Base-by-base conservation (phyloP, 2,797 vertebrate genomes). In the Pantherophis vulpinus region DNA sequence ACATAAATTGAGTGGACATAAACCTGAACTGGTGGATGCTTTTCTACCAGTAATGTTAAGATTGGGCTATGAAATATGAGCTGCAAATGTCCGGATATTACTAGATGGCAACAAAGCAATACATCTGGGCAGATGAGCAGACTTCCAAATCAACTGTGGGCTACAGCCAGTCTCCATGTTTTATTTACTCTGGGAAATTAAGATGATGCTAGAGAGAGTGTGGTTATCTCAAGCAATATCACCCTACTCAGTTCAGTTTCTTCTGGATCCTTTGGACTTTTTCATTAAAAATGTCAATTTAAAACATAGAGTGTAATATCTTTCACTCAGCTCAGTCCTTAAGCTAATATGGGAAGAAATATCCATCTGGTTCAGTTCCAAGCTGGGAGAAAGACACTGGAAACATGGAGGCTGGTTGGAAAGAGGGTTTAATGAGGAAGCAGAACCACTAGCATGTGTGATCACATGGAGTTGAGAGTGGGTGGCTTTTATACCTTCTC, bases 251-350 rank as follows among this genome's bases (percentile, higher is more conserved):
- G 3, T 59, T 51, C 58, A 56, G 29, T 11, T 37, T 63, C 11
- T 61, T n/a, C n/a, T 51, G 16, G 12, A 90, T 9, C 27, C 3
- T 29, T 5, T 63, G n/a, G 11, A 20, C 13, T 37, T 42, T 10
- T 51, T 58, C 9, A 20, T 87, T 87, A 58, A 60, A 58, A 20
- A 58, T 63, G 60, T 12, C 60, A 87, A n/a, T 12, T 86, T 66
- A 86, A 74, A 59, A 42, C 27, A 51, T 55, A 58, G 58, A 25
- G 51, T 66, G 54, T 13, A 74, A 29, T 27, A 37, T 37, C 54
- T 51, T 90, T 91, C 89, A 90, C 51, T 87, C 87, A 74, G 54
- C 58, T 63, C 59, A 86, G 25, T 87, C n/a, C 92, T 86, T n/a
- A 56, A 91, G 27, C 51, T 91, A 23, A 60, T 60, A 8, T 60